Percentiles rank a stretch among this genome's conserved stretches.
Conservation (phyloP, 1,140 invertebrate genomes). For the Drosophila rhopaloa region DNA sequence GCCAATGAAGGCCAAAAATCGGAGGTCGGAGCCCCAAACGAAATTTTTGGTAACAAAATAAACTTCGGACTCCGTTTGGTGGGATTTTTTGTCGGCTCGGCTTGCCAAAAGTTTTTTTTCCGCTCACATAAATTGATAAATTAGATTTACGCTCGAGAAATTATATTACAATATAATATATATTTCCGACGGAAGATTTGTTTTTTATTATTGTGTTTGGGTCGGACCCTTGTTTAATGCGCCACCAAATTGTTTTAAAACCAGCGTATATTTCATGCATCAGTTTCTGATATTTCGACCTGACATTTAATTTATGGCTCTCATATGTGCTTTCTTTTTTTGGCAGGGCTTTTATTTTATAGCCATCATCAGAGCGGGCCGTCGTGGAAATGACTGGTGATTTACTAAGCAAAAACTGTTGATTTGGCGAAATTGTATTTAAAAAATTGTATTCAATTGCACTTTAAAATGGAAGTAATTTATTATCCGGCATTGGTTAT, state of each 20-base stretch:
- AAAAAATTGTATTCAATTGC: not conserved
- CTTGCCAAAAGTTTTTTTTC: constrained; percentile 35
- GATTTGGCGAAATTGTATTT: constrained; percentile 5
- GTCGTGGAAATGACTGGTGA: constrained; percentile 19
- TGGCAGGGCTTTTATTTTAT: constrained; percentile 16
- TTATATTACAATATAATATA: constrained; percentile 80
- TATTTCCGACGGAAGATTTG: constrained; percentile 64
- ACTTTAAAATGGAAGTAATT: not conserved
- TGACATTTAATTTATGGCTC: constrained; percentile 52
- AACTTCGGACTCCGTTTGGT: constrained; percentile 50
- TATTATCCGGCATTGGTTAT: not conserved
- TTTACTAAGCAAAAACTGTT: constrained; percentile 25
- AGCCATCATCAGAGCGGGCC: constrained; percentile 3
- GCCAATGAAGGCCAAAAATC: constrained; percentile 15
- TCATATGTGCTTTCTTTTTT: constrained; percentile 16
- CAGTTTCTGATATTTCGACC: constrained; percentile 30
- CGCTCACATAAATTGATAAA: constrained; percentile 73
- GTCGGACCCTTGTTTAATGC: constrained; percentile 15
- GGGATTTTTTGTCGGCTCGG: constrained; percentile 43
- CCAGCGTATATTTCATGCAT: constrained; percentile 23
- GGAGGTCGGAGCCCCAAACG: constrained; percentile 18
- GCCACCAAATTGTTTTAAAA: constrained; percentile 62
- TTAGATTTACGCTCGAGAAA: constrained; percentile 81
- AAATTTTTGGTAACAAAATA: constrained; percentile 51
- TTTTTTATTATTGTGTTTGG: constrained; percentile 55